Conservation (phyloP, 2,888 invertebrate species). For the Belgica antarctica region DNA sequence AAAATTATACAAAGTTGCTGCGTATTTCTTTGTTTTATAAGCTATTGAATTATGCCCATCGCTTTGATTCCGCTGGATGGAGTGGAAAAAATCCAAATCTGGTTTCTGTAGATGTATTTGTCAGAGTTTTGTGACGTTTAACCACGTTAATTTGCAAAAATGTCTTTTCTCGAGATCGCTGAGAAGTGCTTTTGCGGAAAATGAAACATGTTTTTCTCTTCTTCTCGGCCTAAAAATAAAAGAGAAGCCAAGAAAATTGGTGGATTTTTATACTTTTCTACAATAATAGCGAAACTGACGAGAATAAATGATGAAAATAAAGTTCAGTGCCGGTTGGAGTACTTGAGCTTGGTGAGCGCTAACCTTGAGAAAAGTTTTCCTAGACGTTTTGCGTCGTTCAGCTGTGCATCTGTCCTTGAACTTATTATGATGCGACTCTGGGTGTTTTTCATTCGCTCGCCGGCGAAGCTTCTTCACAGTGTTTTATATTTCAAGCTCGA, state of each 20-base stretch:
- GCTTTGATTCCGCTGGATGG: not conserved
- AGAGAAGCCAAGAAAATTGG: not conserved
- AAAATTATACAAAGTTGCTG: conserved; percentile 33
- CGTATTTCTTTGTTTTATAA: conserved; percentile 15
- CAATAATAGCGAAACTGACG: not conserved
- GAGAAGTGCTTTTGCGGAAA: not conserved
- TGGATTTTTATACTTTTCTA: not conserved
- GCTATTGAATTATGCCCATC: not conserved
- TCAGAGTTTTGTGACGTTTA: conserved; percentile 7
- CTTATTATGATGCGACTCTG: conserved; percentile 18
- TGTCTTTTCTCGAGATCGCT: conserved; percentile 2
- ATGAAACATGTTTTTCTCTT: conserved; percentile 25
- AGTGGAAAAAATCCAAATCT: conserved; percentile 5
- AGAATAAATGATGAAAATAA: not conserved
- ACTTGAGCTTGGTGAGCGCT: not conserved
- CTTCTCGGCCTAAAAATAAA: conserved; percentile 23
- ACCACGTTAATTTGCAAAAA: not conserved
- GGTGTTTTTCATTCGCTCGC: not conserved
- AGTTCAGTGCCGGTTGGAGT: not conserved
- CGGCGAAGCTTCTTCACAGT: too few relatives aligned
- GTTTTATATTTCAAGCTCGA: not conserved
- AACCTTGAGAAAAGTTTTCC: not conserved
- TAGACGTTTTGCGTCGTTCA: not conserved
- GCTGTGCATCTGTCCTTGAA: conserved; percentile 23
- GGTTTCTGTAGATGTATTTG: not conserved